Percentiles rank a stretch among this genome's conserved stretches.
Conservation (phyloP, 2,113 vertebrate species). For the Clarias macrocephalus region DNA sequence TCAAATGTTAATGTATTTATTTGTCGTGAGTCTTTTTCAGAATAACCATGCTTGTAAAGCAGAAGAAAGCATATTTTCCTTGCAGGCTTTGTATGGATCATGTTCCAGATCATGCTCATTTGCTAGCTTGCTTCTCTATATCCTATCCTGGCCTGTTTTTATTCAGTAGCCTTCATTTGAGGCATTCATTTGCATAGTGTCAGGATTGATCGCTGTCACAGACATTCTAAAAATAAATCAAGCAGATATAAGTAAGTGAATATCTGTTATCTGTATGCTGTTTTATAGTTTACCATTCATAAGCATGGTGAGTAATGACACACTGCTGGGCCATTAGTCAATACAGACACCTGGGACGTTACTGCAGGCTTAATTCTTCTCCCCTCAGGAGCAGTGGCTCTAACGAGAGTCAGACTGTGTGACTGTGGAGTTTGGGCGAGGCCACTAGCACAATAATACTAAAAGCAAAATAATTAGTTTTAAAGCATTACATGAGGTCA, state of each 20-base stretch:
- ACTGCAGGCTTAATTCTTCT: conserved; percentile 22
- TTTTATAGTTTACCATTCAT: conserved; percentile 12
- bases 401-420: conserved; percentile 4
- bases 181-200: neutral
- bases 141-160: neutral
- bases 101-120: neutral
- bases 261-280: conserved; percentile 6
- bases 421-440: neutral
- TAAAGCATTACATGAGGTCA: neutral
- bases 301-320: conserved; percentile 30
- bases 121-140: neutral
- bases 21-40: neutral
- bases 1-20: too few relatives aligned
- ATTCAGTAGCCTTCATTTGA: neutral
- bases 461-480: conserved; percentile 30
- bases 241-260: conserved; percentile 6
- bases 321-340: conserved; percentile 40
- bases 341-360: conserved; percentile 39
- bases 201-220: neutral
- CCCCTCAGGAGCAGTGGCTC: neutral
- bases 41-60: neutral
- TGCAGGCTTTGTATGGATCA: neutral
- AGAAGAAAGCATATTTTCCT: neutral
- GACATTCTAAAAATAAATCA: neutral
- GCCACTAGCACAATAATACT: neutral